Evolutionary conservation across 1,140 invertebrate species (phyloP), one percentile per base, ranked within the genome.

Genomic region (Pemphigus obesinymphae): DNA sequence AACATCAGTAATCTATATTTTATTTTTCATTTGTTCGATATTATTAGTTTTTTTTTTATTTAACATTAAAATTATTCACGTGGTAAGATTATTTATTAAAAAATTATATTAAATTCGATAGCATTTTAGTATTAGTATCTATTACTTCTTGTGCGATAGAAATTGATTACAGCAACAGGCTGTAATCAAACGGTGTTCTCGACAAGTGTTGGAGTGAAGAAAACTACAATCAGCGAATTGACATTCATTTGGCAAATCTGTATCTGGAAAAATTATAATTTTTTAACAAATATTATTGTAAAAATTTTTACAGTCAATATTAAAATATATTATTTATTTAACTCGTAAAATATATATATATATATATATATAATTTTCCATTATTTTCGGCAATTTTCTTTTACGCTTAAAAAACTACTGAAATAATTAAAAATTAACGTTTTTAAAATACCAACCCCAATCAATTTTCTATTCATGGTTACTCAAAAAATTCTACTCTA

Each of bases 171-270:
- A 94, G 86, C 92, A 94, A 85, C 92, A 94, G 75, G 88, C 89
- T 10, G 91, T 89, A 82, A 94, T 93, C 8, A 93, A 86, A 81
- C 89, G 86, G 84, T 93, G 92, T 85, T 94, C 92, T 55, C 89
- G 86, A 85, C 92, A 94, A 29, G 90, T 90, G 85, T 93, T 94
- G 20, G 92, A 91, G 84, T 93, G 92, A 1, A 94, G 87, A 86
- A 91, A 92, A 83, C 89, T 89, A 85, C 92, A 94, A 85, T 93
- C 91, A 0, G 90, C 89, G 83, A 89, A 90, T 83, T 88, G 88
- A 84, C 92, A 94, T 84, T 91, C 88, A 45, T 88, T 88, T 1
- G 90, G 90, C 53, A 90, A 85, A 45, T 86, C 84, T 6, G 85
- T 84, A 82, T 86, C 85, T 87, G 84, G 8, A 85, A 85, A 82